phyloP scores from a whole-genome alignment of 2,888 invertebrate species.

The Andrena chrysosceles region DNA sequence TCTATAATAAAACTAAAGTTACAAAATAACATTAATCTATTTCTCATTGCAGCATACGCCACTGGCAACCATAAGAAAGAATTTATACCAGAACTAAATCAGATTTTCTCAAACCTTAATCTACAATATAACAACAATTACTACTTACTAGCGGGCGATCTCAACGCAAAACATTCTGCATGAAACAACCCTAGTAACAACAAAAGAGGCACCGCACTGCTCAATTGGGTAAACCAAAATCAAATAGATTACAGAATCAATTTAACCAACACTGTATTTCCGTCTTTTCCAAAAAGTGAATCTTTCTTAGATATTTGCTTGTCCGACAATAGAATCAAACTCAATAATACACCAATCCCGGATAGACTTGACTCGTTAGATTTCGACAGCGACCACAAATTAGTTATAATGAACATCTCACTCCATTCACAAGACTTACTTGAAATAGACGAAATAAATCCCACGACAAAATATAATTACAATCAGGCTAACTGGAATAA shows the following conservation, averaged over 20 bases:
- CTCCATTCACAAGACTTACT: background rate
- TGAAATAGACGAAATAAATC: background rate
- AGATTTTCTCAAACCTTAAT: background rate
- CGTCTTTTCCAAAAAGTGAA: no score
- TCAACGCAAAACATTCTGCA: constrained; percentile 43
- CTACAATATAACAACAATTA: constrained; percentile 2
- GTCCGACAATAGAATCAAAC: no score
- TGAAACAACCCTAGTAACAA: constrained; percentile 14
- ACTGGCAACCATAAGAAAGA: background rate
- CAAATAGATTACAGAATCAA: no score
- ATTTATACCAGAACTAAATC: background rate
- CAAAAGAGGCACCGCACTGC: no score
- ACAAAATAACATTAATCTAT: background rate
- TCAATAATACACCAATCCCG: no score
- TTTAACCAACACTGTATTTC: no score
- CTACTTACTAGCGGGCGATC: constrained; percentile 50
- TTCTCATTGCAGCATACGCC: background rate
- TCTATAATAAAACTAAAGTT: background rate
- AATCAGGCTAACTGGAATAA: constrained; percentile 52
- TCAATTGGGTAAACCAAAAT: no score
- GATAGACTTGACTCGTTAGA: no score
- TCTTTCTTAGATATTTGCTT: no score
- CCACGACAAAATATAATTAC: constrained; percentile 14
- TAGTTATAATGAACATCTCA: background rate
- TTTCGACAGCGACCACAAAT: no score